Evolutionary conservation across 2,797 vertebrate genomes (phyloP), one percentile per base, ranked within the genome.

Genomic region (Gouania willdenowi): DNA sequence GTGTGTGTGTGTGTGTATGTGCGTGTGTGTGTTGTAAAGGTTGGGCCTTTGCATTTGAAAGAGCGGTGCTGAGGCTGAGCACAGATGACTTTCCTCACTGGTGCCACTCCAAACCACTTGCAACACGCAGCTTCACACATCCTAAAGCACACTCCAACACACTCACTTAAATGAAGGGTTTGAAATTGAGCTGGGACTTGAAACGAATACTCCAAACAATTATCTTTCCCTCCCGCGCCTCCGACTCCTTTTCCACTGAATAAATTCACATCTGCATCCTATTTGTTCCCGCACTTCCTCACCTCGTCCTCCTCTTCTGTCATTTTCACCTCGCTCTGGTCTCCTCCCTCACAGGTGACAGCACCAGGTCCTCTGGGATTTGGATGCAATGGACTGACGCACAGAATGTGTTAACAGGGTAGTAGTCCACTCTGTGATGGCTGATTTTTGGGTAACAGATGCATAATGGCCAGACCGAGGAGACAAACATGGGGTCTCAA

Each of bases 131-230:
- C 39, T 38, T 41, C 47, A 42, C 67, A 65, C 54, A 22, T 44
- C 36, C 27, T 49, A 41, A 43, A 42, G 55, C 46, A 57, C 59
- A 65, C 59, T 41, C 55, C 67, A 52, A 36, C 41, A 59, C 72
- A 65, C 72, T 76, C 71, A 71, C 67, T 81, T 72, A 80, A 82
- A 41, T 69, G 56, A 67, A 84, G 77, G 71, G 67, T 57, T 57
- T 74, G 50, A 82, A 85, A 83, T 83, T 81, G 83, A 82, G 69
- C 76, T 77, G 83, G 79, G 81, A 83, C 79, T 66, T 71, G 53
- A 41, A 68, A 46, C 28, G 56, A 85, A 85, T 77, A 61, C 83
- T 78, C 83, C 38, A 81, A 85, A 81, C 81, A 82, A 85, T 85
- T 83, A 85, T 81, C 66, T 55, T 71, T 63, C 49, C 46, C 70